Evolutionary conservation across 2,888 invertebrate species (phyloP).

Genomic region (Timandra comae): DNA sequence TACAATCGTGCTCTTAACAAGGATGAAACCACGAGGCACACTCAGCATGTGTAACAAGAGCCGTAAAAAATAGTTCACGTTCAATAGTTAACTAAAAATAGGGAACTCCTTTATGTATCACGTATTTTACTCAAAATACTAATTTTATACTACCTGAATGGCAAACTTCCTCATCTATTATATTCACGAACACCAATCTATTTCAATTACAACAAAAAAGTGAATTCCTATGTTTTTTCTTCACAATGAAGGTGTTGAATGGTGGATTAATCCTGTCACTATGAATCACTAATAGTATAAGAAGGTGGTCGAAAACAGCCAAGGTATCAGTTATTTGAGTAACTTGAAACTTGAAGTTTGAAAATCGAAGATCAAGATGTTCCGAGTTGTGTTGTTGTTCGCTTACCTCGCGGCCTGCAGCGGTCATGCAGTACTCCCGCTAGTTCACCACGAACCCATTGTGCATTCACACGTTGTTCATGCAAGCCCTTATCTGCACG

Average conservation of each 20-base stretch:
- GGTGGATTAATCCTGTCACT: conserved; percentile 54
- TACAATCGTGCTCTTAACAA: too few relatives aligned
- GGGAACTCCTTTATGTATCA: too few relatives aligned
- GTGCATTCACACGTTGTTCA: conserved; percentile 30
- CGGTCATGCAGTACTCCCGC: conserved; percentile 43
- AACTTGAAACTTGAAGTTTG: conserved; percentile 19
- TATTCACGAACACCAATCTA: conserved; percentile 24
- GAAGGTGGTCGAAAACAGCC: conserved; percentile 32
- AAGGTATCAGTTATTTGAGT: conserved; percentile 34
- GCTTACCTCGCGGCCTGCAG: conserved; percentile 39
- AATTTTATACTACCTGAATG: conserved; percentile 10
- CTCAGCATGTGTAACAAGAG: too few relatives aligned
- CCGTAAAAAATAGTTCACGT: too few relatives aligned
- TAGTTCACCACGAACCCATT: conserved; percentile 29
- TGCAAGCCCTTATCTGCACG: conserved; percentile 21
- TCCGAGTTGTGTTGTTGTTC: conserved; percentile 34
- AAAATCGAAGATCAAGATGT: conserved; percentile 35
- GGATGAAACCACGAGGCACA: too few relatives aligned
- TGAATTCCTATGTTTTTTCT: conserved; percentile 42
- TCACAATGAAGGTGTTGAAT: conserved; percentile 44
- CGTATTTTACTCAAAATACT: too few relatives aligned
- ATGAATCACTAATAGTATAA: conserved; percentile 53
- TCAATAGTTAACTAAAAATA: too few relatives aligned
- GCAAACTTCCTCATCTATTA: conserved; percentile 19
- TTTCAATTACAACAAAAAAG: conserved; percentile 31